phyloP scores from a whole-genome alignment of 2,797 vertebrate species.

The Phaenicophaeus curvirostris region DNA sequence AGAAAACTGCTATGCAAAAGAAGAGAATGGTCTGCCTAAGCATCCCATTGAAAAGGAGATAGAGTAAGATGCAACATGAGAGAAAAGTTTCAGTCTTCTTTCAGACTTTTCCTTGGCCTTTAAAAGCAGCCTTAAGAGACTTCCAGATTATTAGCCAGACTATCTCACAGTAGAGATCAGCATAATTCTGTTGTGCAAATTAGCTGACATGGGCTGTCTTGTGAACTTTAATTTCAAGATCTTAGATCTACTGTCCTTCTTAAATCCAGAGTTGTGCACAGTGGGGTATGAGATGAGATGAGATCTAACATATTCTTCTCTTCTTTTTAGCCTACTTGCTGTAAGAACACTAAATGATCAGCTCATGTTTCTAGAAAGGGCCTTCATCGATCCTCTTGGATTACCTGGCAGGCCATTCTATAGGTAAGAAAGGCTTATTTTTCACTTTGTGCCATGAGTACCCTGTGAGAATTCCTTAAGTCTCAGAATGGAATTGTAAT shows the following conservation, averaged over 20 bases:
- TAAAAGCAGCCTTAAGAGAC: background rate
- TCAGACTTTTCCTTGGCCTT: background rate
- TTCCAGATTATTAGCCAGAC: background rate
- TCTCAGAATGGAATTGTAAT: background rate
- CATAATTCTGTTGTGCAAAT: background rate
- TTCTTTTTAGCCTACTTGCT: slow-evolving; percentile 79
- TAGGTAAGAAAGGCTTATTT: slow-evolving; percentile 78
- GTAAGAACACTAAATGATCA: slow-evolving; percentile 91
- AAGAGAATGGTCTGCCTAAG: background rate
- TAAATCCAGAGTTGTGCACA: background rate
- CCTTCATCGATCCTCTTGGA: slow-evolving; percentile 93
- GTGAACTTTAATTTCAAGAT: background rate
- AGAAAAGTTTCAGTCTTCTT: background rate
- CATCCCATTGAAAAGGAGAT: background rate
- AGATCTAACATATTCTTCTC: background rate
- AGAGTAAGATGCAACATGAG: background rate
- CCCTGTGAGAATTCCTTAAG: background rate
- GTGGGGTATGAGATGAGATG: background rate
- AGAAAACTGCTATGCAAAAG: background rate
- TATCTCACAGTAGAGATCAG: background rate
- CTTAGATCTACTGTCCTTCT: background rate
- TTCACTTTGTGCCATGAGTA: background rate
- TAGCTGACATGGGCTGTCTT: background rate
- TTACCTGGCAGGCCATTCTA: slow-evolving; percentile 93
- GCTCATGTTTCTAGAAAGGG: slow-evolving; percentile 93